A percentile compares a stretch with the other conserved stretches of the same genome.
Evolutionary conservation across 1,140 invertebrate species (phyloP).

Genomic region (Neuroterus valhalla): DNA sequence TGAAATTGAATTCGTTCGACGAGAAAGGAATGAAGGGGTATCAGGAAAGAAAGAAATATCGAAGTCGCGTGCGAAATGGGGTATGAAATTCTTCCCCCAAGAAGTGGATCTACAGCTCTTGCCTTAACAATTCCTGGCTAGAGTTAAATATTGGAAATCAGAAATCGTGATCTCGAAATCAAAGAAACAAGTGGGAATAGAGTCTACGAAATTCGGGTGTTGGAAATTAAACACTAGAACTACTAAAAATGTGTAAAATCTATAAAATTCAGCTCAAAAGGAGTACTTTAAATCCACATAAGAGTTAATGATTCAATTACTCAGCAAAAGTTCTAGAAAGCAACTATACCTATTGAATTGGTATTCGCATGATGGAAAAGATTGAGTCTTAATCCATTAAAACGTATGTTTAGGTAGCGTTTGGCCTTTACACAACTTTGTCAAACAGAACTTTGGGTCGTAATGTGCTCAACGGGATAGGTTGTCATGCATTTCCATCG

Average conservation of each 20-base stretch:
- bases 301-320: too few relatives aligned
- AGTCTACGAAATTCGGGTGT: too few relatives aligned
- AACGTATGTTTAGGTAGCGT: background rate
- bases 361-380: background rate
- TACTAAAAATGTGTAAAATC: too few relatives aligned
- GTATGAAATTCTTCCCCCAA: slow-evolving; percentile 36
- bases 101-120: slow-evolving; percentile 8
- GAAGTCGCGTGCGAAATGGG: slow-evolving; percentile 31
- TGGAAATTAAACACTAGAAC: too few relatives aligned
- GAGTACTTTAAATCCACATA: too few relatives aligned
- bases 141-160: background rate
- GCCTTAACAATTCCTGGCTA: background rate
- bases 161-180: background rate
- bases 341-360: background rate
- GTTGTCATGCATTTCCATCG: background rate
- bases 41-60: slow-evolving; percentile 28
- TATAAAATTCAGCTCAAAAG: too few relatives aligned
- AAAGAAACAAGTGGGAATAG: too few relatives aligned
- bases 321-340: too few relatives aligned
- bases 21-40: slow-evolving; percentile 38
- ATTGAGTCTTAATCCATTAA: slow-evolving; percentile 16
- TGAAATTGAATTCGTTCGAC: slow-evolving; percentile 40
- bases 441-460: background rate
- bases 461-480: background rate
- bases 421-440: background rate